These are phyloP conservation scores for Pachypeltis micranthus DNA, from an alignment of 1,140 invertebrate species.

Conservation along the genomic window DNA sequence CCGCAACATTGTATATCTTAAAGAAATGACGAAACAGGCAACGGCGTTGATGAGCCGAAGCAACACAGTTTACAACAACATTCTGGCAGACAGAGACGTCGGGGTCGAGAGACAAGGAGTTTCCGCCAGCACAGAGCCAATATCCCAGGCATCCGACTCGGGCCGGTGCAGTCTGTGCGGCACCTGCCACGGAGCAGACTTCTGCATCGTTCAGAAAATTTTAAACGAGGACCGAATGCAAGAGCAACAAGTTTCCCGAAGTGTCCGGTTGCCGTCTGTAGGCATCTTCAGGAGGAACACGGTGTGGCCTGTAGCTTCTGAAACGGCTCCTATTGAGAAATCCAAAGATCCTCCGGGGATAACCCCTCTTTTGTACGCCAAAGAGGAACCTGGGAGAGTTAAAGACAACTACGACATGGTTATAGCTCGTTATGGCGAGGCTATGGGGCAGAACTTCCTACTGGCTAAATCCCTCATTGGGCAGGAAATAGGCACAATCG, in stretches of 20 bases:
- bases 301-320: too few relatives aligned
- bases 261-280: too few relatives aligned
- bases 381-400: not conserved
- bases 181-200: not conserved
- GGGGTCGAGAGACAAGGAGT: not conserved
- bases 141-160: not conserved
- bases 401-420: not conserved
- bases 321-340: too few relatives aligned
- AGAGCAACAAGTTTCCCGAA: too few relatives aligned
- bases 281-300: too few relatives aligned
- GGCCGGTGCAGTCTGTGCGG: not conserved
- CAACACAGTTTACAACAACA: not conserved
- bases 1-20: not conserved
- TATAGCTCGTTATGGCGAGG: not conserved
- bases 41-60: not conserved
- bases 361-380: too few relatives aligned
- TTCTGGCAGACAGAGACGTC: not conserved
- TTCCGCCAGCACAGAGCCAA: not conserved
- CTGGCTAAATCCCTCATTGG: not conserved
- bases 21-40: constrained; percentile 2
- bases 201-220: not conserved
- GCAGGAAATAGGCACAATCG: too few relatives aligned
- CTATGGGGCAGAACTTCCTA: not conserved
- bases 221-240: too few relatives aligned
- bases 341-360: too few relatives aligned